These are phyloP conservation scores for Catharus bicknelli DNA, from an alignment of 2,113 vertebrate genomes.

Conservation along the genomic window DNA sequence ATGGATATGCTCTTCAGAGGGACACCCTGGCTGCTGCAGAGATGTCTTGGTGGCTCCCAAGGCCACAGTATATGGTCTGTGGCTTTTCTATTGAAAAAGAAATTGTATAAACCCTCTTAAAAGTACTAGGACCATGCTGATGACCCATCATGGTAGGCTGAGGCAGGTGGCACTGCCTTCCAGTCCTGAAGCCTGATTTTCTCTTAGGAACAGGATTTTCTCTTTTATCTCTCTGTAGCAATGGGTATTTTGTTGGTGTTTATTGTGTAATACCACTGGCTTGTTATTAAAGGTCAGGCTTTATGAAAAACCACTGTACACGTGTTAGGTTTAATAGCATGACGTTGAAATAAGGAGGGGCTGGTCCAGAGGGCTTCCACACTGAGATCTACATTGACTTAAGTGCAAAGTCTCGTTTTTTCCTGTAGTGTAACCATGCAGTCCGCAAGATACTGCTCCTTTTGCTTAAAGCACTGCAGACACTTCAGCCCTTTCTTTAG, in stretches of 20 bases:
- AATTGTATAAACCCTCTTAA: not conserved
- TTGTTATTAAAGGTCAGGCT: conserved; percentile 23
- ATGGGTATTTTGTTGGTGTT: not conserved
- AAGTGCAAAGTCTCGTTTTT: not conserved
- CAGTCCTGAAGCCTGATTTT: not conserved
- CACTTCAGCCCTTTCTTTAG: not conserved
- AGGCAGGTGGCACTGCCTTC: not conserved
- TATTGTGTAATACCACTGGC: not conserved
- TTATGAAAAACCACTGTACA: conserved; percentile 3
- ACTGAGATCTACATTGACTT: not conserved
- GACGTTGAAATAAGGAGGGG: not conserved
- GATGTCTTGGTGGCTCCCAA: not conserved
- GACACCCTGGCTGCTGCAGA: not conserved
- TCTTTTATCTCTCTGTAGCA: not conserved
- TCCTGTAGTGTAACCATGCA: not conserved
- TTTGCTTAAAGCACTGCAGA: not conserved
- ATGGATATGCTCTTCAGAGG: not conserved
- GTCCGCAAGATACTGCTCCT: not conserved
- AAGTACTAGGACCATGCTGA: not conserved
- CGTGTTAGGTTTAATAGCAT: not conserved
- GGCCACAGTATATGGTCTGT: not conserved
- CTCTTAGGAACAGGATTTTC: not conserved
- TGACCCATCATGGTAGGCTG: not conserved
- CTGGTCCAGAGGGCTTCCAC: not conserved
- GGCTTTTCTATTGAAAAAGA: not conserved